Base-by-base conservation (phyloP, 2,797 vertebrate genomes). In the Periparus ater region DNA sequence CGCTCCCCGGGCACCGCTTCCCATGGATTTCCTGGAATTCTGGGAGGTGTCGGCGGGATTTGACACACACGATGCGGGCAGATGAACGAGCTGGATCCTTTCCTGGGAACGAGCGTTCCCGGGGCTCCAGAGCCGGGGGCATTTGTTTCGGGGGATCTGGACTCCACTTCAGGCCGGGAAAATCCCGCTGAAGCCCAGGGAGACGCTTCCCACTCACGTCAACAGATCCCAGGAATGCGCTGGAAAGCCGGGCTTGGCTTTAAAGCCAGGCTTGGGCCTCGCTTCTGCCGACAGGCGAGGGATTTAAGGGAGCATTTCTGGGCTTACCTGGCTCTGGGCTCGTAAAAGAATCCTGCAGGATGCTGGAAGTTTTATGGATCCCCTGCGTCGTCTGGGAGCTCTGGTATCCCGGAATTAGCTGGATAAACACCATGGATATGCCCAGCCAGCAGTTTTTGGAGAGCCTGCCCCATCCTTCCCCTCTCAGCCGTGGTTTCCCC, bases 121-220 rank as follows among this genome's bases (percentile, higher is more conserved):
- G 6, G 93, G 73, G 92, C 87, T 84, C 86, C 88, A 54, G 78
- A 83, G 83, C 57, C 8, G 2, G 27, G 85, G 76, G 74, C 72
- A 67, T 94, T 91, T 93, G 53, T 91, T 95, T 82, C 10, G 32
- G 40, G 92, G 93, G 93, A 91, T 94, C 93, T 94, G 95, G 94
- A 65, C 90, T 95, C 88, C 88, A 87, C 95, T 96, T 92, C 83
- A 53, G 67, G 67, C 73, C 3, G 14, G 79, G 88, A 87, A 86
- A 92, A 80, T 79, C 82, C 51, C 8, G 0, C 75, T 62, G 66
- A 55, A 91, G 76, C 58, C 30, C 8, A 91, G 51, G 45, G 94
- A 76, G 89, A 77, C 8, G 54, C 88, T 93, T 66, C 74, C 85
- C 82, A n/a, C 79, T 90, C 83, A 36, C 7, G 4, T 84, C 93